phyloP scores from a whole-genome alignment of 1,140 invertebrate genomes.

The Sycobia sp. region DNA sequence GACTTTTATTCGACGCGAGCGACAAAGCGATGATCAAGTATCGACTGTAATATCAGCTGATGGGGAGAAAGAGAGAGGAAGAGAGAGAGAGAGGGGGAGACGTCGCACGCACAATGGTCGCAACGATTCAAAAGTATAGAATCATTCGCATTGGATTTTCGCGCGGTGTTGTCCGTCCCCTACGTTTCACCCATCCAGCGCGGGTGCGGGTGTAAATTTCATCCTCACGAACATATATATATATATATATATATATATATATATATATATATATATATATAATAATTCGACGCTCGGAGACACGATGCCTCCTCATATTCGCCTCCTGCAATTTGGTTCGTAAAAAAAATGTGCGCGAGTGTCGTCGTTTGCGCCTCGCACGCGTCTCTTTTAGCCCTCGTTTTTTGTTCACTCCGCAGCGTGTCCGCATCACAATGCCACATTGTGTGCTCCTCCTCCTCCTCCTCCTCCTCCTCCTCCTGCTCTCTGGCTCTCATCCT shows the following conservation, averaged over 20 bases:
- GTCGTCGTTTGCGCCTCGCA: background rate
- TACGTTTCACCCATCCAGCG: background rate
- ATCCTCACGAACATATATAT: background rate
- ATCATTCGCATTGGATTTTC: background rate
- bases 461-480: background rate
- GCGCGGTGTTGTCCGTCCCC: background rate
- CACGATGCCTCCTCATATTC: too few species aligned
- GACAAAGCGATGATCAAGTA: too few species aligned
- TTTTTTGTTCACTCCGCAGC: too few species aligned
- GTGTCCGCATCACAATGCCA: constrained; percentile 2
- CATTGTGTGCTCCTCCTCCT: background rate
- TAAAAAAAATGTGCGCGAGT: too few species aligned
- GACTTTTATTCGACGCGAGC: too few species aligned
- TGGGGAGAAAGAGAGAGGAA: too few species aligned
- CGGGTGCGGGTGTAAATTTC: constrained; percentile 2
- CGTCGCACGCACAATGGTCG: background rate
- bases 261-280: too few species aligned
- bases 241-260: too few species aligned
- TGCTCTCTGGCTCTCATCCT: too few species aligned
- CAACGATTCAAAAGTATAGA: background rate
- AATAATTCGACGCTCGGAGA: too few species aligned
- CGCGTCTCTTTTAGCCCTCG: background rate
- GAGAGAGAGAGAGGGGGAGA: background rate
- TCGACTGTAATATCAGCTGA: too few species aligned
- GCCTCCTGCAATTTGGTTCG: too few species aligned